Conservation (phyloP, 1,140 invertebrate species). For the Heliconius melpomene region DNA sequence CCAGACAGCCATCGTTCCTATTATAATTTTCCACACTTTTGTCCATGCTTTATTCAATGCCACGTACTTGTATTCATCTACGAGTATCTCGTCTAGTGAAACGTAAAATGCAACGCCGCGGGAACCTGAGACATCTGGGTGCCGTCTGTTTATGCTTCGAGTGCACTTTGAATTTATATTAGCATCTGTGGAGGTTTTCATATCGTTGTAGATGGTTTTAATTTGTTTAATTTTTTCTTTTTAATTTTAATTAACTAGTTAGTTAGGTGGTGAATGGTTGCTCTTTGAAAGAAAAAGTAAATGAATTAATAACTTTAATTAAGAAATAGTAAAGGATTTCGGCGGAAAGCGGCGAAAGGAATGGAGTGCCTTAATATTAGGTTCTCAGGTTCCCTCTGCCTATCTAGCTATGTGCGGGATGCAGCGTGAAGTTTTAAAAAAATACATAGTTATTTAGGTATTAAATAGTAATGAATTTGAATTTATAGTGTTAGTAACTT, state of each 20-base stretch:
- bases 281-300: neutral
- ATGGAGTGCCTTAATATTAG: neutral
- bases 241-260: neutral
- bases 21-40: constrained; percentile 8
- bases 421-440: neutral
- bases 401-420: neutral
- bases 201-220: neutral
- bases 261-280: neutral
- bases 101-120: constrained; percentile 1
- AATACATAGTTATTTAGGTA: too few species aligned
- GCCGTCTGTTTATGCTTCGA: constrained; percentile 16
- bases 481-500: too few species aligned
- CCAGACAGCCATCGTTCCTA: neutral
- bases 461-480: too few species aligned
- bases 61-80: constrained; percentile 9
- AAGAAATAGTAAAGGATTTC: too few species aligned
- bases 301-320: neutral
- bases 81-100: neutral
- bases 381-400: neutral
- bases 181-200: constrained; percentile 12
- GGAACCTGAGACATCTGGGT: constrained; percentile 1
- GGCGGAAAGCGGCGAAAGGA: neutral
- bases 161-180: constrained; percentile 22
- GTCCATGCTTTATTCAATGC: constrained; percentile 14
- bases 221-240: neutral